These are phyloP conservation scores for Heliconius eleuchia DNA, from an alignment of 1,140 invertebrate species.

Conservation along the genomic window DNA sequence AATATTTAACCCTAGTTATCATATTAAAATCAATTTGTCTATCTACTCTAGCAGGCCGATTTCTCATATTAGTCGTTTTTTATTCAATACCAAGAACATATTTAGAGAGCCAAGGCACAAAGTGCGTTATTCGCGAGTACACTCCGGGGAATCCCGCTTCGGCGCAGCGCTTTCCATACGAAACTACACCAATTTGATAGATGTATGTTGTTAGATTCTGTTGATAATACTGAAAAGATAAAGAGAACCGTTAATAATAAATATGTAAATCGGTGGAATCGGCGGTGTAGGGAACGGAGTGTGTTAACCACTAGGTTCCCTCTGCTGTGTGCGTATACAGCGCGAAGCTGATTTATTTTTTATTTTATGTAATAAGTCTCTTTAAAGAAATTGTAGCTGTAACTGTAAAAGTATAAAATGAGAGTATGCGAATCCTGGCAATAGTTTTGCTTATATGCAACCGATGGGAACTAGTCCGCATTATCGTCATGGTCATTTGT, in stretches of 20 bases:
- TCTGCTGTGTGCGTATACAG: no score
- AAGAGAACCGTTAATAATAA: slow-evolving; percentile 1
- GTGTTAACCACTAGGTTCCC: no score
- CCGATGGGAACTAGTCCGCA: no score
- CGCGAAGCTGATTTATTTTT: no score
- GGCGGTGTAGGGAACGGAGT: no score
- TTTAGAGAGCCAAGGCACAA: slow-evolving; percentile 84
- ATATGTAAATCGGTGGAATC: not conserved
- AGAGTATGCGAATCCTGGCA: no score
- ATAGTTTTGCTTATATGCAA: no score
- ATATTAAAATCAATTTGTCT: not conserved
- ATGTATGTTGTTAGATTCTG: slow-evolving; percentile 48
- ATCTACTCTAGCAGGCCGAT: slow-evolving; percentile 6
- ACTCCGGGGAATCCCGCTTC: slow-evolving; percentile 89
- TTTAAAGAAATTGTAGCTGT: no score
- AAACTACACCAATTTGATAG: slow-evolving; percentile 87
- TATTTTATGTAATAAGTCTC: no score
- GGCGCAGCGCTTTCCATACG: slow-evolving; percentile 88
- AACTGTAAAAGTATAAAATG: no score
- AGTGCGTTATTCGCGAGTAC: slow-evolving; percentile 87
- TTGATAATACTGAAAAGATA: slow-evolving; percentile 52
- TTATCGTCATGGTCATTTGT: no score
- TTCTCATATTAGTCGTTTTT: not conserved
- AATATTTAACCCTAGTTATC: not conserved
- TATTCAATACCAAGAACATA: slow-evolving; percentile 44